Evolutionary conservation across 2,113 vertebrate species (phyloP).

Genomic region (Osmerus eperlanus): DNA sequence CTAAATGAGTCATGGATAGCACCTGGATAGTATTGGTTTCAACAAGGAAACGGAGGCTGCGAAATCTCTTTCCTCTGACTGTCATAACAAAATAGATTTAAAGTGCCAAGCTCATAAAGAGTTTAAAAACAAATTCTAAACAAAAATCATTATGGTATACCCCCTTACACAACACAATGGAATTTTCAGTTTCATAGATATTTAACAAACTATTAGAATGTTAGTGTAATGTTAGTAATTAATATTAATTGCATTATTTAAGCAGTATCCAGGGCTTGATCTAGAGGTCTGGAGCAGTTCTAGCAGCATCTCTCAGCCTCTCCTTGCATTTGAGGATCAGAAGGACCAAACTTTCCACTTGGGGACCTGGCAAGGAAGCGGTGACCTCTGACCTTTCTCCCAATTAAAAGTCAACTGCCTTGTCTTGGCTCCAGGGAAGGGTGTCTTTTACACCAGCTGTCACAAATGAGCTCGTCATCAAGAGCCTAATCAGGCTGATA

Average conservation of each 20-base stretch:
- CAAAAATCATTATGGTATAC: no score
- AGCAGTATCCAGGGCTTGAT: constrained; percentile 10
- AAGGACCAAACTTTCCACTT: background rate
- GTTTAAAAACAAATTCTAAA: no score
- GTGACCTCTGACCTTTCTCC: background rate
- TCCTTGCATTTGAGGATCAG: constrained; percentile 4
- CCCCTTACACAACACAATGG: no score
- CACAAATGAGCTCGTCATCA: background rate
- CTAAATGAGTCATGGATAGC: constrained; percentile 24
- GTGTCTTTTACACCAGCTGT: constrained; percentile 1
- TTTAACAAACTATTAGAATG: constrained; percentile 1
- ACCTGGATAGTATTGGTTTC: constrained; percentile 32
- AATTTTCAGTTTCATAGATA: background rate
- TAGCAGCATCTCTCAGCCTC: background rate
- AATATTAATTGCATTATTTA: constrained; percentile 7
- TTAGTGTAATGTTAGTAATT: background rate
- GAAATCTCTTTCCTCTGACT: background rate
- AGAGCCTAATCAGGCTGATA: no score
- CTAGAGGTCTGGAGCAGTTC: constrained; percentile 13
- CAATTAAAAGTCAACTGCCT: constrained; percentile 1
- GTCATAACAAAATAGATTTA: no score
- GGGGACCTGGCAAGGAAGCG: background rate
- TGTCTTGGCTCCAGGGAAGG: background rate
- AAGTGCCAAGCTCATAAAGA: no score
- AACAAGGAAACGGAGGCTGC: background rate